Percentiles rank a stretch among this genome's conserved stretches.
These are phyloP conservation scores for Vanessa atalanta DNA, from an alignment of 1,140 invertebrate species.

Conservation along the genomic window DNA sequence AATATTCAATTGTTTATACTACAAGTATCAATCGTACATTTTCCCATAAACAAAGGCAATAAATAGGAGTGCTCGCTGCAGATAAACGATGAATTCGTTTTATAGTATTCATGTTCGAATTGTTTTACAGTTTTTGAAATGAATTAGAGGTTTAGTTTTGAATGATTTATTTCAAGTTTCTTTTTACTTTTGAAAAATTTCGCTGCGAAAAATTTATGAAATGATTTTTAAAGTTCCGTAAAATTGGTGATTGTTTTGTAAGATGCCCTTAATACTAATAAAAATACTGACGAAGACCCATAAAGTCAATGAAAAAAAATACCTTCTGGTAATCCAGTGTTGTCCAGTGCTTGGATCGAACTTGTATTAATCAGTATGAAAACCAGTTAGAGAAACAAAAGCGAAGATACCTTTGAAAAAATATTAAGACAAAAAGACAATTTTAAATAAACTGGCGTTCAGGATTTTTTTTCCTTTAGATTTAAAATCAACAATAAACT, in stretches of 20 bases:
- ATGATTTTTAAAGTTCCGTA: too few species aligned
- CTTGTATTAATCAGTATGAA: too few species aligned
- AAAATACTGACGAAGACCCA: too few species aligned
- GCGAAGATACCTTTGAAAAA: too few species aligned
- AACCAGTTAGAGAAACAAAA: too few species aligned
- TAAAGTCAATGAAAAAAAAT: too few species aligned
- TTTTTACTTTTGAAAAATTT: too few species aligned
- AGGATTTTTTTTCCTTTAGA: background rate
- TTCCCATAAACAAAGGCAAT: constrained; percentile 19
- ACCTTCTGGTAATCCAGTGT: too few species aligned
- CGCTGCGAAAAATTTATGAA: too few species aligned
- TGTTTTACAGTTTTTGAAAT: constrained; percentile 2
- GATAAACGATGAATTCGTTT: constrained; percentile 20
- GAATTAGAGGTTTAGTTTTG: constrained; percentile 2
- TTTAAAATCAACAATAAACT: background rate
- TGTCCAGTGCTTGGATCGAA: too few species aligned
- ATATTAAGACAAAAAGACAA: background rate
- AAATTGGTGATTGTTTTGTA: too few species aligned
- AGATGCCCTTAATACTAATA: too few species aligned
- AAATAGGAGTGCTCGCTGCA: constrained; percentile 5
- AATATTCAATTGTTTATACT: constrained; percentile 5
- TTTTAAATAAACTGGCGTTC: background rate
- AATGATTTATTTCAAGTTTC: background rate
- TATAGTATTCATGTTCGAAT: constrained; percentile 13
- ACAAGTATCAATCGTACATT: background rate